phyloP scores from a whole-genome alignment of 2,113 vertebrate genomes.

The Protomyctophum bolini region DNA sequence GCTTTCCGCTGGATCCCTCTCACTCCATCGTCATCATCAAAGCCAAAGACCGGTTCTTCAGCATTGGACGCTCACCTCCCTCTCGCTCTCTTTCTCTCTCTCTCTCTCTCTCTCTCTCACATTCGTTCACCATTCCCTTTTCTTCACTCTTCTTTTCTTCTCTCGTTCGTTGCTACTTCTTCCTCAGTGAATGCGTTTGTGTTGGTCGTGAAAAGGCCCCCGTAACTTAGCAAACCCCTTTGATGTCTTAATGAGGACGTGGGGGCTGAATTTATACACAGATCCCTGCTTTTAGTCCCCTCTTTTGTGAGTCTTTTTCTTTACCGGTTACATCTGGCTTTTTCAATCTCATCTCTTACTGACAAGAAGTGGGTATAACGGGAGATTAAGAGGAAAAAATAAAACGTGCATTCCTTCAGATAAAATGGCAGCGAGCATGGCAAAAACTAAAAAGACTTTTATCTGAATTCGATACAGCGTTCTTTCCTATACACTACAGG shows the following conservation, averaged over 20 bases:
- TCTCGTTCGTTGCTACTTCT: conserved; percentile 42
- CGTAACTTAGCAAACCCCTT: conserved; percentile 56
- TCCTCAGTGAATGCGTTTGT: conserved; percentile 50
- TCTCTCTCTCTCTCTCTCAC: conserved; percentile 33
- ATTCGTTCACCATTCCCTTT: conserved; percentile 38
- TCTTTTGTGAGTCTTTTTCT: conserved; percentile 36
- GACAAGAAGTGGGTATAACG: conserved; percentile 23
- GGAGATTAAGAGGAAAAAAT: conserved; percentile 8
- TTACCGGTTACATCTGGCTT: conserved; percentile 56
- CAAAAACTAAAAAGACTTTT: conserved; percentile 35
- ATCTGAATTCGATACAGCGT: conserved; percentile 33
- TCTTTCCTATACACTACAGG: conserved; percentile 5
- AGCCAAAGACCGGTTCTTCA: conserved; percentile 63
- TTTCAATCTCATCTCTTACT: conserved; percentile 14
- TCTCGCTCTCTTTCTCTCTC: background rate
- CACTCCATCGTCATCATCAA: conserved; percentile 57
- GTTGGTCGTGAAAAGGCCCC: conserved; percentile 55
- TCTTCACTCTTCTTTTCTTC: conserved; percentile 49
- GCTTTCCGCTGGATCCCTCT: conserved; percentile 50
- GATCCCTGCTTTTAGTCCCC: conserved; percentile 18
- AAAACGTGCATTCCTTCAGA: background rate
- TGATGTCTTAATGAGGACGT: conserved; percentile 67
- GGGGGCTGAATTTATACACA: conserved; percentile 58
- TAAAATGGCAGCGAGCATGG: conserved; percentile 23
- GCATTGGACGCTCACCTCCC: conserved; percentile 39